Evolutionary conservation across 2,797 vertebrate genomes (phyloP).

Genomic region (Neostethus bicornis): DNA sequence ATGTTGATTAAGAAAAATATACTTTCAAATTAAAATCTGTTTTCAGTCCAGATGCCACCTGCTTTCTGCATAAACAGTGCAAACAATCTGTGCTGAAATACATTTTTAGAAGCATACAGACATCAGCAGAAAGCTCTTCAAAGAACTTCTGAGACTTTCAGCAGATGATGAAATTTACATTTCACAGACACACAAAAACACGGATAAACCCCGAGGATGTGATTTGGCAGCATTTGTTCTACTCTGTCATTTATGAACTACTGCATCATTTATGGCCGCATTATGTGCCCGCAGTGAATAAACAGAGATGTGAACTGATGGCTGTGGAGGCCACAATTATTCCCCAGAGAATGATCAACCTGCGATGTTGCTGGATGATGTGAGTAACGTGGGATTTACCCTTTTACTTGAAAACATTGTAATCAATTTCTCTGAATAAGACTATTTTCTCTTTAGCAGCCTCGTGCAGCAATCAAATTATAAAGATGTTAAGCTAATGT

Average conservation of each 20-base stretch:
- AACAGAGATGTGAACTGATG: background rate
- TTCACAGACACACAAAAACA: background rate
- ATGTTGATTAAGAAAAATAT: no score
- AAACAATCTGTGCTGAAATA: background rate
- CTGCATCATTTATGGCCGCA: background rate
- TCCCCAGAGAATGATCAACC: background rate
- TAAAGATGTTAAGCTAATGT: background rate
- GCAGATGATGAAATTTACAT: conserved; percentile 3
- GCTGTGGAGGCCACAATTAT: background rate
- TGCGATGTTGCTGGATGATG: background rate
- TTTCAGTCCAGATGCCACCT: background rate
- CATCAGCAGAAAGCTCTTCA: background rate
- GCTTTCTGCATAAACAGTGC: background rate
- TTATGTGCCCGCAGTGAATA: background rate
- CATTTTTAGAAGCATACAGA: background rate
- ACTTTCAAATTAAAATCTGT: no score
- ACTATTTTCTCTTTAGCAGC: background rate
- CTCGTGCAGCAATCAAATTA: background rate
- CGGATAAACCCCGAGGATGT: background rate
- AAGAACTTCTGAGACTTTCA: background rate
- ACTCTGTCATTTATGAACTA: background rate
- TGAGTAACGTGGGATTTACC: background rate
- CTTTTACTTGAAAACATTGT: background rate
- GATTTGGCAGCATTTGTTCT: background rate
- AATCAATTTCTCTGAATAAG: background rate